These are phyloP conservation scores for Nineta flava DNA, from an alignment of 2,888 invertebrate genomes.

Conservation along the genomic window DNA sequence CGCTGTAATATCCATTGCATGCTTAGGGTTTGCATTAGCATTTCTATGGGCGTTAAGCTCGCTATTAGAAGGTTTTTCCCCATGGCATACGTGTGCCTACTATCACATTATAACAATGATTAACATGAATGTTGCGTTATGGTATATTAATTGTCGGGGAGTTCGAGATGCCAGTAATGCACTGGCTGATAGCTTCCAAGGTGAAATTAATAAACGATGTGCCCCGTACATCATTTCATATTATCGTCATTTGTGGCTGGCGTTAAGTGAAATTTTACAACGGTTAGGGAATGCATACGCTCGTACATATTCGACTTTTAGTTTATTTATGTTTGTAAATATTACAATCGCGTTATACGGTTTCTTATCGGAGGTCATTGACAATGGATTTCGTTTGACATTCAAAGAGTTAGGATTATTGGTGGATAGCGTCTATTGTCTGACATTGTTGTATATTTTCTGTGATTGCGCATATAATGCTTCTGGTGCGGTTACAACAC, in stretches of 20 bases:
- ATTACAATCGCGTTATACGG: slow-evolving; percentile 51
- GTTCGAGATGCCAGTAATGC: slow-evolving; percentile 39
- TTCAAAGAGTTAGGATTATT: slow-evolving; percentile 51
- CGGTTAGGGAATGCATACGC: slow-evolving; percentile 49
- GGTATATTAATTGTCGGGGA: slow-evolving; percentile 53
- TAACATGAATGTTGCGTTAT: slow-evolving; percentile 54
- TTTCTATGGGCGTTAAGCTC: slow-evolving; percentile 43
- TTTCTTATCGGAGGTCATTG: slow-evolving; percentile 47
- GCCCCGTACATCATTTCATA: slow-evolving; percentile 38
- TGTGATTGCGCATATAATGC: slow-evolving; percentile 52
- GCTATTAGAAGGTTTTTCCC: slow-evolving; percentile 43
- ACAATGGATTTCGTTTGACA: slow-evolving; percentile 45
- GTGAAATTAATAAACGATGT: slow-evolving; percentile 41
- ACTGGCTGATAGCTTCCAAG: slow-evolving; percentile 24
- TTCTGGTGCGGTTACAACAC: slow-evolving; percentile 44
- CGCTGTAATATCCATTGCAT: slow-evolving; percentile 43
- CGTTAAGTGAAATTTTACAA: slow-evolving; percentile 47
- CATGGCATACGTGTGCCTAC: slow-evolving; percentile 44
- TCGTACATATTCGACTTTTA: slow-evolving; percentile 48
- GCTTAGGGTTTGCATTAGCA: slow-evolving; percentile 39
- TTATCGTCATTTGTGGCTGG: slow-evolving; percentile 46
- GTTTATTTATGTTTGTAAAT: slow-evolving; percentile 49
- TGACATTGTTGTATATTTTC: slow-evolving; percentile 41
- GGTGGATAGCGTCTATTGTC: slow-evolving; percentile 45
- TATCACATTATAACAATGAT: slow-evolving; percentile 54